Evolutionary conservation across 2,113 vertebrate genomes (phyloP), one percentile per base, ranked within the genome.

Genomic region (Pygoscelis antarcticus): DNA sequence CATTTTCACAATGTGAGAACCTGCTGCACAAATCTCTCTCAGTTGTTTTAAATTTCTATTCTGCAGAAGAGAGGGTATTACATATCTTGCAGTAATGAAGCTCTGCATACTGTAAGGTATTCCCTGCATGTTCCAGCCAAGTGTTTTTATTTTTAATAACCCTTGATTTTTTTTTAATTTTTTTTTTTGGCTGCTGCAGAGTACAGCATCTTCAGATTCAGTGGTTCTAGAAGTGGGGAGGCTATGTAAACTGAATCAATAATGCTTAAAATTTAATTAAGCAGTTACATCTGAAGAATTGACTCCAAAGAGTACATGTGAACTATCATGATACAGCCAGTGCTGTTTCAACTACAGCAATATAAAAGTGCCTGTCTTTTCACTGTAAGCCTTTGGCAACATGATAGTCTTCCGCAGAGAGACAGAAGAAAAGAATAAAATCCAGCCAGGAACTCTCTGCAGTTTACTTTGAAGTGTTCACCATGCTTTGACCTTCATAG

Each of bases 191-290:
- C 5, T 91, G 16, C 25, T 81, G 26, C 51, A 87, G 12, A 72
- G 29, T 76, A 9, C 38, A 71, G 49, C 51, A 77, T 23, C 25
- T 87, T 81, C 36, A 83, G 87, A 80, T 87, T 94, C 78, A 68
- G 61, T 52, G 20, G 47, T 91, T 62, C 30, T 79, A 52, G 62
- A 90, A 87, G 10, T 77, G 25, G 25, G 25, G 71, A 94, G 27
- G 68, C 85, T 93, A 51, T 82, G 71, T 88, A 96, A 93, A 92
- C 75, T 38, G 7, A 95, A 93, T 95, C 92, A 94, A 93, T 97
- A 96, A 93, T 71, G 42, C 79, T 97, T 93, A 96, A 97, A 95
- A 94, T 93, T 95, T 97, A 95, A 96, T 96, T 96, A 96, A 94
- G 79, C 64, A 55, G 51, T 88, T 92, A 55, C 29, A 22, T 92